Evolutionary conservation across 1,140 invertebrate genomes (phyloP).

Genomic region (Platorchestia sp.): DNA sequence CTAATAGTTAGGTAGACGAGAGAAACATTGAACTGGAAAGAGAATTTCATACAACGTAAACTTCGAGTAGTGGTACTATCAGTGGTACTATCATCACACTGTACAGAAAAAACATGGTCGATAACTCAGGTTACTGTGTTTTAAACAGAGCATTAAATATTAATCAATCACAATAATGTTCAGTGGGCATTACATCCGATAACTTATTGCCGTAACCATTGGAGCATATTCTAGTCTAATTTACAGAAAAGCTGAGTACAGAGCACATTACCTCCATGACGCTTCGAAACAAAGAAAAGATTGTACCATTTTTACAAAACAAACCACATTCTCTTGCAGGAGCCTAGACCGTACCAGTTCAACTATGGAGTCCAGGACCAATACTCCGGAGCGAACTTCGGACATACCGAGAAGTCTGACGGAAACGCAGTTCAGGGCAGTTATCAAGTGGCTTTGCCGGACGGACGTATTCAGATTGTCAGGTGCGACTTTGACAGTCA

Average conservation of each 20-base stretch:
- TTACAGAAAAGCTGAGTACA: not conserved
- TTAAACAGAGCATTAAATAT: not conserved
- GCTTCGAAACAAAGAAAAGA: too few relatives aligned
- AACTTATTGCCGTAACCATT: too few relatives aligned
- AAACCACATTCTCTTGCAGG: not conserved
- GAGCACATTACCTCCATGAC: not conserved
- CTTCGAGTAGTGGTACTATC: not conserved
- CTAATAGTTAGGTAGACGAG: not conserved
- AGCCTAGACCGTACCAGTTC: constrained; percentile 69
- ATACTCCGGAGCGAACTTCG: constrained; percentile 69
- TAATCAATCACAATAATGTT: too few relatives aligned
- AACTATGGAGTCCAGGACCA: constrained; percentile 69
- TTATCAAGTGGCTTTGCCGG: constrained; percentile 68
- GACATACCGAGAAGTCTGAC: constrained; percentile 69
- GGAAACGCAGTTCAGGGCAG: constrained; percentile 69
- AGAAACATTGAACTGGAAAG: not conserved
- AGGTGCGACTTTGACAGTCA: not conserved
- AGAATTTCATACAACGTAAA: not conserved
- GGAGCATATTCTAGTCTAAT: too few relatives aligned
- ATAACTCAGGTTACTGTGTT: not conserved
- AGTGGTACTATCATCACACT: not conserved
- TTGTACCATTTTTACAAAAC: not conserved
- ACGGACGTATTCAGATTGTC: constrained; percentile 68
- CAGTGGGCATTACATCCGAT: too few relatives aligned
- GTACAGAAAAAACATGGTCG: not conserved